A percentile compares a stretch with the other conserved stretches of the same genome.
phyloP scores from a whole-genome alignment of 1,140 invertebrate genomes.

The Ganaspis sp. region DNA sequence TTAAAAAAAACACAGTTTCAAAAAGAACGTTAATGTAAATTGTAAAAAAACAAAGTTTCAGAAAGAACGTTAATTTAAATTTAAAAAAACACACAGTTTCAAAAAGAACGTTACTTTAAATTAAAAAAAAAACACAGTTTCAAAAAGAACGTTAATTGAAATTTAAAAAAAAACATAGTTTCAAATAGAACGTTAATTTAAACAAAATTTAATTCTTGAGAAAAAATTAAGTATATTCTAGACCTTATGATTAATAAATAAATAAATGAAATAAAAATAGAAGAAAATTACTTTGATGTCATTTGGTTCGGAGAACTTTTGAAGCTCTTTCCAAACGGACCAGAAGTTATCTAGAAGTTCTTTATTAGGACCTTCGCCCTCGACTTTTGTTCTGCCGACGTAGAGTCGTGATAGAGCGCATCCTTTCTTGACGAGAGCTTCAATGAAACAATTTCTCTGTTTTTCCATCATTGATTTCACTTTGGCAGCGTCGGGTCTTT shows the following conservation, averaged over 20 bases:
- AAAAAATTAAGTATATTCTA: too few relatives aligned
- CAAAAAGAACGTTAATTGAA: too few relatives aligned
- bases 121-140: constrained; percentile 12
- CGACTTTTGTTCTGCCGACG: constrained; percentile 65
- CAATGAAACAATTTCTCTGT: constrained; percentile 85
- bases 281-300: constrained; percentile 83
- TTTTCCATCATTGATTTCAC: constrained; percentile 91
- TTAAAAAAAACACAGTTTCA: not conserved
- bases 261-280: constrained; percentile 33
- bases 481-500: constrained; percentile 84
- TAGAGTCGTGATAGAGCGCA: constrained; percentile 83
- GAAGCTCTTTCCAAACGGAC: constrained; percentile 82
- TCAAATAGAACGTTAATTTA: too few relatives aligned
- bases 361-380: constrained; percentile 65
- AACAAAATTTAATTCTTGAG: too few relatives aligned
- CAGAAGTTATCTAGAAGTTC: constrained; percentile 79
- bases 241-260: too few relatives aligned
- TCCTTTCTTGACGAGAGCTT: constrained; percentile 86
- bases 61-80: too few relatives aligned
- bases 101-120: too few relatives aligned
- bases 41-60: constrained; percentile 10
- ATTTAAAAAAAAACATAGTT: constrained; percentile 5
- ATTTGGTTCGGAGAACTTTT: constrained; percentile 86
- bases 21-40: too few relatives aligned
- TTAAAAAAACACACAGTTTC: constrained; percentile 10